A percentile compares a stretch with the other conserved stretches of the same genome.
phyloP scores from a whole-genome alignment of 2,113 vertebrate species.

The Synchiropus splendidus region DNA sequence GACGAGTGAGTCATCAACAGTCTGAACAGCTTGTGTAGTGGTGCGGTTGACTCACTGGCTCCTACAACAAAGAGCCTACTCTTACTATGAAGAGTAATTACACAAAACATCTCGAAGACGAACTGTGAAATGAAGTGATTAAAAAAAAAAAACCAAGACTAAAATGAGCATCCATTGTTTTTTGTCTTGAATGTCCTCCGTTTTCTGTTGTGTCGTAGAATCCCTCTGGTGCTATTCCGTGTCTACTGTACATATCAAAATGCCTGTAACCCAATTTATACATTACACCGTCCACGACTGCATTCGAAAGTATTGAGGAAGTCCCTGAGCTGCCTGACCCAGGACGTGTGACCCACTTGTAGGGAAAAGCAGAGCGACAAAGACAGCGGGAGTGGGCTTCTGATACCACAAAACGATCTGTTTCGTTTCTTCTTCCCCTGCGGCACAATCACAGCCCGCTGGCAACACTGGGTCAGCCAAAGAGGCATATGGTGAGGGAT shows the following conservation, averaged over 20 bases:
- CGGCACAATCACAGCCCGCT: slow-evolving; percentile 25
- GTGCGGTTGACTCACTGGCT: slow-evolving; percentile 1
- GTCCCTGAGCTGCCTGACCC: slow-evolving; percentile 25
- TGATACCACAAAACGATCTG: slow-evolving; percentile 1
- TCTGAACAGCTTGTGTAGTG: slow-evolving; percentile 3
- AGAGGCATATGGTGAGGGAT: slow-evolving; percentile 53
- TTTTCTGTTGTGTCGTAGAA: no score
- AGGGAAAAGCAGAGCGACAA: slow-evolving; percentile 16
- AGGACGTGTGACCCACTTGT: slow-evolving; percentile 54
- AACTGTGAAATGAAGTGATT: slow-evolving; percentile 4
- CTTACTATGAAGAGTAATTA: slow-evolving; percentile 1
- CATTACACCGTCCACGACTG: no score
- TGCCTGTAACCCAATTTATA: no score
- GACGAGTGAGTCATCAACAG: neutral
- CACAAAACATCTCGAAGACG: slow-evolving; percentile 5
- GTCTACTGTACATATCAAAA: no score
- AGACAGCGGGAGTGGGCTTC: neutral
- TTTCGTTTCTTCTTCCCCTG: slow-evolving; percentile 21
- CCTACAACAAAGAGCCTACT: neutral
- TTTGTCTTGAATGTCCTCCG: no score
- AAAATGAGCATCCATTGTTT: no score
- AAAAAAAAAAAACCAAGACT: no score
- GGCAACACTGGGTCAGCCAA: slow-evolving; percentile 48
- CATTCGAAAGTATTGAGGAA: no score
- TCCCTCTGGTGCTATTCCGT: no score